Evolutionary conservation across 2,113 vertebrate genomes (phyloP).

Genomic region (Mola mola): DNA sequence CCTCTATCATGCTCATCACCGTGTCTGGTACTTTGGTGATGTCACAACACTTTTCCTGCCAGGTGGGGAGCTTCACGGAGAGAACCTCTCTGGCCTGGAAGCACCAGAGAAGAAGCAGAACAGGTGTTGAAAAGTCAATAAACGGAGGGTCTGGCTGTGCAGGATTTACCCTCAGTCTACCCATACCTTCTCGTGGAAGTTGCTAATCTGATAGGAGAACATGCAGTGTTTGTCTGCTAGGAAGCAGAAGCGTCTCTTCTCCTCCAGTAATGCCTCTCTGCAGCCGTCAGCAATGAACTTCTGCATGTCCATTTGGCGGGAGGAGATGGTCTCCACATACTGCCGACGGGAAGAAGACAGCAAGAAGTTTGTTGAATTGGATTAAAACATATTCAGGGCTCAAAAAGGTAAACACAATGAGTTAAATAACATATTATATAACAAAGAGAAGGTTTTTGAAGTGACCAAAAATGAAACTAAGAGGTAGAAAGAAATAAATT

Average conservation of each 20-base stretch:
- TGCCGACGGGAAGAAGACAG: conserved; percentile 64
- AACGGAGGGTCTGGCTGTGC: background rate
- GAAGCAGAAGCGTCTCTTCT: conserved; percentile 96
- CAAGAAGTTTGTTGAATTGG: background rate
- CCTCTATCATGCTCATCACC: conserved; percentile 88
- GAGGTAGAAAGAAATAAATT: no score
- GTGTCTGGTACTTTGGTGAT: conserved; percentile 91
- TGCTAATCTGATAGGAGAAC: conserved; percentile 86
- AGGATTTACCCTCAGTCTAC: background rate
- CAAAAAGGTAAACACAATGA: background rate
- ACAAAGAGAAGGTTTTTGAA: no score
- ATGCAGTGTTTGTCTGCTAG: conserved; percentile 96
- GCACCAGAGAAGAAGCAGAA: background rate
- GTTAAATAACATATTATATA: no score
- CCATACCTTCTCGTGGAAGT: conserved; percentile 89
- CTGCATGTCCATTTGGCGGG: conserved; percentile 93
- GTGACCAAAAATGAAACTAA: no score
- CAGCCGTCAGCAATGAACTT: conserved; percentile 94
- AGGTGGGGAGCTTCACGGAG: conserved; percentile 84
- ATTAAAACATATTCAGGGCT: background rate
- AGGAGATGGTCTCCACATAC: conserved; percentile 90
- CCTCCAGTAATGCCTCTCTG: conserved; percentile 92
- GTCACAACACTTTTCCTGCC: conserved; percentile 93
- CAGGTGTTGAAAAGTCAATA: background rate
- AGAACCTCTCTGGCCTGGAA: conserved; percentile 90